Percentiles rank a stretch among this genome's conserved stretches.
Conservation (phyloP, 2,113 vertebrate genomes). For the Carassius carassius region DNA sequence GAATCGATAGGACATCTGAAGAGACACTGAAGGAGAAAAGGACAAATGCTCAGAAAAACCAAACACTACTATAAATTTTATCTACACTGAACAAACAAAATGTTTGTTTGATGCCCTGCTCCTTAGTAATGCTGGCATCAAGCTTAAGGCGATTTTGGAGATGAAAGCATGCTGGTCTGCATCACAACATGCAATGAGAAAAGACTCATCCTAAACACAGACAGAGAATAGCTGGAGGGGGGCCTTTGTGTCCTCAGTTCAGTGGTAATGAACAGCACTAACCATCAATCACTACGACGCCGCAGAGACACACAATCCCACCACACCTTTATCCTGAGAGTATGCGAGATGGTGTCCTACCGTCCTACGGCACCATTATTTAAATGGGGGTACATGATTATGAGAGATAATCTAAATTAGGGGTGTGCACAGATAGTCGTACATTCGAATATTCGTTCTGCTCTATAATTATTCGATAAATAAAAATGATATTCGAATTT, state of each 20-base stretch:
- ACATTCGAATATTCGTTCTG: too few species aligned
- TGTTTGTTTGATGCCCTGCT: neutral
- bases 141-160: too few species aligned
- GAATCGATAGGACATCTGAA: constrained; percentile 6
- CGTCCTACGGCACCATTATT: neutral
- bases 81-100: neutral
- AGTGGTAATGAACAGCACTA: too few species aligned
- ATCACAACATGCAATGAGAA: too few species aligned
- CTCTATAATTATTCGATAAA: too few species aligned
- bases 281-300: constrained; percentile 44
- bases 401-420: neutral
- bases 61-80: neutral
- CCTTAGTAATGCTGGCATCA: too few species aligned
- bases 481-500: too few species aligned
- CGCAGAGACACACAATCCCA: constrained; percentile 9
- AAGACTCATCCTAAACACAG: too few species aligned
- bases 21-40: constrained; percentile 3
- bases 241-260: too few species aligned
- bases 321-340: constrained; percentile 12
- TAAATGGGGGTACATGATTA: neutral
- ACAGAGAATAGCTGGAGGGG: too few species aligned
- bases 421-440: too few species aligned
- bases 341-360: neutral
- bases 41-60: neutral
- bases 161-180: too few species aligned